Percentiles rank a stretch among this genome's conserved stretches.
phyloP scores from a whole-genome alignment of 2,113 vertebrate species.

The Ochotona princeps region DNA sequence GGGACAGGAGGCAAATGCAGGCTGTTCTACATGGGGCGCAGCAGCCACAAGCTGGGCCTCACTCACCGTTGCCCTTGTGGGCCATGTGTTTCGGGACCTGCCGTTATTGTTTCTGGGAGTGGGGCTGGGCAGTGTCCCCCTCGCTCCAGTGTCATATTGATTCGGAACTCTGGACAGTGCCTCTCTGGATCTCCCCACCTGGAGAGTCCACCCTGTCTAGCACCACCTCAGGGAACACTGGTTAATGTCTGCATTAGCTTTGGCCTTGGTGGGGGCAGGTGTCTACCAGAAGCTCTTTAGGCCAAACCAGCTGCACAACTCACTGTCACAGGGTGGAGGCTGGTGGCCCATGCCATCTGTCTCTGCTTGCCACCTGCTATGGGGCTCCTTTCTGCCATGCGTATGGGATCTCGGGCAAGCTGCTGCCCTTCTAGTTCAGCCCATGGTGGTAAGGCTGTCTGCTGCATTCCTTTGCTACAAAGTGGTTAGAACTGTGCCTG shows the following conservation, averaged over 20 bases:
- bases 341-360: background rate
- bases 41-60: background rate
- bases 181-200: background rate
- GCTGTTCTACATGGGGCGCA: fast-evolving
- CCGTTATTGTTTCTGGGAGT: background rate
- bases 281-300: background rate
- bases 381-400: background rate
- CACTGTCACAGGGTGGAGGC: background rate
- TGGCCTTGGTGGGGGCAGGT: background rate
- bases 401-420: background rate
- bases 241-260: too few relatives aligned
- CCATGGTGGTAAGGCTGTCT: background rate
- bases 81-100: fast-evolving
- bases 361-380: fast-evolving
- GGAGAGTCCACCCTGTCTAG: background rate
- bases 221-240: too few relatives aligned
- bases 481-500: background rate
- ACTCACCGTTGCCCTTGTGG: background rate
- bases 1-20: background rate
- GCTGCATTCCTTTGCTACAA: background rate
- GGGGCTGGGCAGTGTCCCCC: fast-evolving
- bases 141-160: too few relatives aligned
- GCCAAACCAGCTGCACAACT: background rate
- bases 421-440: background rate
- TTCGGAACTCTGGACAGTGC: background rate